These are phyloP conservation scores for Diachasma alloeum DNA, from an alignment of 1,140 invertebrate species.

Conservation along the genomic window DNA sequence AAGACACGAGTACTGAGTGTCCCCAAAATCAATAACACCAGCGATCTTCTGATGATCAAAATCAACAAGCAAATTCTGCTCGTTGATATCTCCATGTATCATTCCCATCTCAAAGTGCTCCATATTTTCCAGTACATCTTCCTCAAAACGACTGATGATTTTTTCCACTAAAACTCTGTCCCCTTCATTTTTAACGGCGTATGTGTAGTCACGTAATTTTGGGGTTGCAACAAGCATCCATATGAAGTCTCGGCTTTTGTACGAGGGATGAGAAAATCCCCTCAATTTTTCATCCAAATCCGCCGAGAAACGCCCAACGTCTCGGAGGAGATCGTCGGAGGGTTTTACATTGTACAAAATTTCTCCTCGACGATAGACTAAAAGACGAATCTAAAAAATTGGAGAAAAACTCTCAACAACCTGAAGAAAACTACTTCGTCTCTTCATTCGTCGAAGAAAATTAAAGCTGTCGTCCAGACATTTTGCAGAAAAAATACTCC, in stretches of 20 bases:
- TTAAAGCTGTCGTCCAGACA: no score
- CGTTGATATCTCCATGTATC: conserved; percentile 91
- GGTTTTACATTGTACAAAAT: conserved; percentile 69
- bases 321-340: conserved; percentile 70
- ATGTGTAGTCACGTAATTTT: conserved; percentile 74
- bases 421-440: no score
- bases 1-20: conserved; percentile 75
- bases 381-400: conserved; percentile 67
- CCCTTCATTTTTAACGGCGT: conserved; percentile 70
- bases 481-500: no score
- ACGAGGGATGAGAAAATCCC: conserved; percentile 76
- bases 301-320: conserved; percentile 75
- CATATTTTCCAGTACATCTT: conserved; percentile 68
- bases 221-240: conserved; percentile 79
- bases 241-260: conserved; percentile 70
- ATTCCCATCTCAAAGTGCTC: conserved; percentile 74
- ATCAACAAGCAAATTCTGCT: conserved; percentile 83
- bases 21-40: conserved; percentile 84
- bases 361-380: conserved; percentile 78
- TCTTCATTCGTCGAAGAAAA: no score
- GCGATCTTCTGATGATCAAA: conserved; percentile 47
- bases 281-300: conserved; percentile 73
- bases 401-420: no score
- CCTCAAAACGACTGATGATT: conserved; percentile 74
- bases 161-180: conserved; percentile 70